Evolutionary conservation across 2,888 invertebrate species (phyloP).

Genomic region (Priocnemis perturbator): DNA sequence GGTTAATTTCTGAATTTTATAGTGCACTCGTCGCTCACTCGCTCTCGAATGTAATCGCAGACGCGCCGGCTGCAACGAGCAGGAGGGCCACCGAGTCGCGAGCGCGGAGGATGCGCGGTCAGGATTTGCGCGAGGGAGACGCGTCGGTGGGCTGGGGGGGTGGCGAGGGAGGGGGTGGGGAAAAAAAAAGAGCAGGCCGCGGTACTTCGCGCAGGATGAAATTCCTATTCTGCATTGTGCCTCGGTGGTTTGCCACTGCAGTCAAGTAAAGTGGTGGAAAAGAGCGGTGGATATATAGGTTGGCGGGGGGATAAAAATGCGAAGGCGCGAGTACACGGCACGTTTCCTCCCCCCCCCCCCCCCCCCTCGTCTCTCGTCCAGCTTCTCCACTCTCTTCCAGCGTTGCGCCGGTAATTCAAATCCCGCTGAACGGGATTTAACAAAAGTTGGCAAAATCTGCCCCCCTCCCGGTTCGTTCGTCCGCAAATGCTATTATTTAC

Average conservation of each 20-base stretch:
- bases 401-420: constrained; percentile 11
- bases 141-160: constrained; percentile 1
- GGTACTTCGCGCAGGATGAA: constrained; percentile 43
- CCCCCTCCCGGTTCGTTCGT: neutral
- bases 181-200: constrained; percentile 21
- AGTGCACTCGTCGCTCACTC: constrained; percentile 13
- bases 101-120: neutral
- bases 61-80: neutral
- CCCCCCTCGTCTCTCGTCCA: neutral
- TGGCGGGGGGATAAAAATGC: constrained; percentile 16
- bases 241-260: constrained; percentile 47
- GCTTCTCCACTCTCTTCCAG: neutral
- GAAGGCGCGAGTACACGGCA: constrained; percentile 12
- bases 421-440: constrained; percentile 10
- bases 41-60: constrained; percentile 35
- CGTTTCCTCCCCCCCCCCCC: neutral
- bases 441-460: constrained; percentile 12
- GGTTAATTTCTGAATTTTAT: constrained; percentile 41
- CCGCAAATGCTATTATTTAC: constrained; percentile 9
- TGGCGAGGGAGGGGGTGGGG: constrained; percentile 10
- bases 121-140: neutral
- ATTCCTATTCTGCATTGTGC: constrained; percentile 48
- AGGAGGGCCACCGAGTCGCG: constrained; percentile 29
- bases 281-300: constrained; percentile 22
- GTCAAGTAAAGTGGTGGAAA: constrained; percentile 44